Evolutionary conservation across 2,888 invertebrate genomes (phyloP), one percentile per base, ranked within the genome.

Genomic region (Coenonympha glycerion): DNA sequence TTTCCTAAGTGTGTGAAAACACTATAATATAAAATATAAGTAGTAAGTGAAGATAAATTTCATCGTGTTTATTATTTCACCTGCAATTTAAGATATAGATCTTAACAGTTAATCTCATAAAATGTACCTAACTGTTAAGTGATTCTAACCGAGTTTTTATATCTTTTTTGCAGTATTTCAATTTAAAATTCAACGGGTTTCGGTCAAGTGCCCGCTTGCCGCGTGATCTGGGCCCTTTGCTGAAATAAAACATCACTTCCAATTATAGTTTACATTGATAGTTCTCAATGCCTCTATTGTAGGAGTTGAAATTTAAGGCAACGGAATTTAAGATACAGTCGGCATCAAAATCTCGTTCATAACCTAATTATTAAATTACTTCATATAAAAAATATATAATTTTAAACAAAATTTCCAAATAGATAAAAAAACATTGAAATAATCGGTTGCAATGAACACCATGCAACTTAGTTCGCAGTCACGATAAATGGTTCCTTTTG

Each of bases 181-280:
- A 52, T 52, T 47, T 37, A 31, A 44, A 40, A 42, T 16, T 44
- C 15, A 45, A 24, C 33, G 30, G 40, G 16, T 49, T 55, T 49
- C 55, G 51, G 46, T 47, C 52, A 33, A 47, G n/a, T 47, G 37
- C 42, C 6, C 39, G 34, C 26, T n/a, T 16, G 36, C 30, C 16
- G 28, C 22, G 30, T 42, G 33, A 28, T 26, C 18, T 41, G 26
- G 46, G 60, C 62, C 63, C 61, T 64, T 60, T 57, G 58, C 51
- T 42, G 70, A 30, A 42, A 19, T 31, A 45, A 67, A 79, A 79
- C 79, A 75, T 76, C 66, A 63, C 57, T 61, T 74, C 68, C 76
- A 79, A 80, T 79, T 73, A 34, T 16, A n/a, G n/a, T n/a, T n/a
- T n/a, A n/a, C 67, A 67, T 73, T 73, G 71, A 73, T 71, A 69